These are phyloP conservation scores for Nymphalis io DNA, from an alignment of 1,140 invertebrate species.

Conservation along the genomic window DNA sequence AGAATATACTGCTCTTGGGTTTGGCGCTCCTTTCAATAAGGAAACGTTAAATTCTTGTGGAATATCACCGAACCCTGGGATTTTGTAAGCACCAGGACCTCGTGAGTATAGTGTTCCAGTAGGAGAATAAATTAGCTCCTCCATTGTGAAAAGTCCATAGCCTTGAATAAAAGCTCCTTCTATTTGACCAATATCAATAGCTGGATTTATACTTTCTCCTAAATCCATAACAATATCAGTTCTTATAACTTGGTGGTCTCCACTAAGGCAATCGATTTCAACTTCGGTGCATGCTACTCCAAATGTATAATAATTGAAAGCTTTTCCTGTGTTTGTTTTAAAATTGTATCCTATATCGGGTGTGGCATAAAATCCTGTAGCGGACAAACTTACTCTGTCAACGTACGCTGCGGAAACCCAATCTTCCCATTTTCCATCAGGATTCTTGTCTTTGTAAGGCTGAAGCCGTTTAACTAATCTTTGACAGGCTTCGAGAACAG, in stretches of 20 bases:
- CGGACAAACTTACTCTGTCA: constrained; percentile 89
- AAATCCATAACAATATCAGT: constrained; percentile 98
- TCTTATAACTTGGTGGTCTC: constrained; percentile 91
- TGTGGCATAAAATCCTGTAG: constrained; percentile 93
- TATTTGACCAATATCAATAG: constrained; percentile 97
- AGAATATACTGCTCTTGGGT: constrained; percentile 95
- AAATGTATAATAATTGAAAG: constrained; percentile 91
- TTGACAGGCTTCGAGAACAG: constrained; percentile 92
- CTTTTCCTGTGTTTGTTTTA: constrained; percentile 85
- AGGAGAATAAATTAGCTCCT: constrained; percentile 93
- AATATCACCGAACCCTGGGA: constrained; percentile 94
- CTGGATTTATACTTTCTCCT: constrained; percentile 94
- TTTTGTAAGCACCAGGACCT: constrained; percentile 96
- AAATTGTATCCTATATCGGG: constrained; percentile 90
- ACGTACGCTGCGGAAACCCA: constrained; percentile 92
- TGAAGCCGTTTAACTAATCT: constrained; percentile 88
- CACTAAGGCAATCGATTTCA: constrained; percentile 93
- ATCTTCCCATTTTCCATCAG: constrained; percentile 91
- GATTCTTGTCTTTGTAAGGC: constrained; percentile 89
- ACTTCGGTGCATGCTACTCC: constrained; percentile 91
- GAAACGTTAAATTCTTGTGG: constrained; percentile 96
- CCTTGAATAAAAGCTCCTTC: constrained; percentile 97
- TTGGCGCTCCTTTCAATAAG: constrained; percentile 91
- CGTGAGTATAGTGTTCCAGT: constrained; percentile 89
- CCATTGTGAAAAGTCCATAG: constrained; percentile 94